Conservation (phyloP, 2,113 vertebrate genomes). For the Psephotus haematonotus region DNA sequence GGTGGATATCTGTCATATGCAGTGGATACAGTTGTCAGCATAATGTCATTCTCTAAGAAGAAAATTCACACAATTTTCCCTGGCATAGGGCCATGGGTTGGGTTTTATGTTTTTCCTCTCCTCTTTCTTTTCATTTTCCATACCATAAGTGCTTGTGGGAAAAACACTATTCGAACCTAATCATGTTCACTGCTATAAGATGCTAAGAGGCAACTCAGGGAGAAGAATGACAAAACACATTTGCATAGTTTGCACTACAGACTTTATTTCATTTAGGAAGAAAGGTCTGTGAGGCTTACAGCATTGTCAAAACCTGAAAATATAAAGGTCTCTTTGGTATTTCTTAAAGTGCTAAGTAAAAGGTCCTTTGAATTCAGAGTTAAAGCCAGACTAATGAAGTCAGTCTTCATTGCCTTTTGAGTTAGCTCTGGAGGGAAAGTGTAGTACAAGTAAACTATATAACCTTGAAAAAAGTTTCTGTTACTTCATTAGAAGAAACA, state of each 20-base stretch:
- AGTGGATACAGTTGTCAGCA: not conserved
- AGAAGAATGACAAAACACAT: conserved; percentile 45
- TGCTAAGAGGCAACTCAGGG: conserved; percentile 4
- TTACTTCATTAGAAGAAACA: not conserved
- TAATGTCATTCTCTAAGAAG: not conserved
- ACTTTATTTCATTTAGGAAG: conserved; percentile 58
- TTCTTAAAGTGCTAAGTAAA: conserved; percentile 39
- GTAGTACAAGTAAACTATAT: not conserved
- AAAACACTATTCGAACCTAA: conserved; percentile 29
- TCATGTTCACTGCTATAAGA: conserved; percentile 40
- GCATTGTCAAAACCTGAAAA: conserved; percentile 6
- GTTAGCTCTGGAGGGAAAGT: not conserved
- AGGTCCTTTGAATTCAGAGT: not conserved
- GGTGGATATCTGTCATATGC: not conserved
- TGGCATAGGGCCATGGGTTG: not conserved
- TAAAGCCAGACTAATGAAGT: not conserved
- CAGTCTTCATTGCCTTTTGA: not conserved
- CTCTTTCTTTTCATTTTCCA: not conserved
- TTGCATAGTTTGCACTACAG: conserved; percentile 33
- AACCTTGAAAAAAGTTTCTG: not conserved
- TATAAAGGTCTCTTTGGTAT: conserved; percentile 41
- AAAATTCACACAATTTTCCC: not conserved
- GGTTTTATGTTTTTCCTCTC: rapidly evolving
- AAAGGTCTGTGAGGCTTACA: conserved; percentile 19
- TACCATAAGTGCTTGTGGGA: not conserved